These are phyloP conservation scores for Dicyrtoma fusca DNA, from an alignment of 2,888 invertebrate species.

Conservation along the genomic window DNA sequence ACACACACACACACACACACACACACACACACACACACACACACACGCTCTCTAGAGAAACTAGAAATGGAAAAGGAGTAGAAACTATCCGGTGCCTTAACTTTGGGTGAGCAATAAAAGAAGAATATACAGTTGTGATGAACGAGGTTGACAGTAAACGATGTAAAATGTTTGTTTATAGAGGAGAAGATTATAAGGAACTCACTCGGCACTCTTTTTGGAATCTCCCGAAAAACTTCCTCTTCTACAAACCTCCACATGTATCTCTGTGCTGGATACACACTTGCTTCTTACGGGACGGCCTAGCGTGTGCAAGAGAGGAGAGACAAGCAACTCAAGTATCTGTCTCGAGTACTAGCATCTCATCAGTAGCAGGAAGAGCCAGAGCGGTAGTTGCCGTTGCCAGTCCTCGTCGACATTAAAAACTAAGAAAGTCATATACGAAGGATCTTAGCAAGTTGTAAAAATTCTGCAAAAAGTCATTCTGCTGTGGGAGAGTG, in stretches of 20 bases:
- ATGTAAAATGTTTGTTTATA: constrained; percentile 34
- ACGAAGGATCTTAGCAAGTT: neutral
- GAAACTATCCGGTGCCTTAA: neutral
- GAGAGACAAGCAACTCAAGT: too few species aligned
- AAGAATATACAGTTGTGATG: constrained; percentile 30
- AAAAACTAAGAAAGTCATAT: constrained; percentile 16
- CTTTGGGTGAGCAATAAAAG: constrained; percentile 25
- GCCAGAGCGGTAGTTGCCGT: neutral
- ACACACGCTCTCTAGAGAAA: too few species aligned
- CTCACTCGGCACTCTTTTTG: constrained; percentile 30
- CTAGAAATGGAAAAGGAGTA: neutral
- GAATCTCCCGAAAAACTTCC: constrained; percentile 18
- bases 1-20: too few species aligned
- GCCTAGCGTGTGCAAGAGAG: too few species aligned
- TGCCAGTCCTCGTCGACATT: constrained; percentile 21
- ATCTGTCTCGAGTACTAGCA: neutral
- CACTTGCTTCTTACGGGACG: too few species aligned
- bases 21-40: too few species aligned
- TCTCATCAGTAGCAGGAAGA: neutral
- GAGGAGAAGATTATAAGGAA: constrained; percentile 22
- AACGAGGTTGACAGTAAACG: constrained; percentile 34
- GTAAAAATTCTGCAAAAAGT: constrained; percentile 34
- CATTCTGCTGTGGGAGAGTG: constrained; percentile 32
- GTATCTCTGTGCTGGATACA: too few species aligned
- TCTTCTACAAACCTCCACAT: too few species aligned